Evolutionary conservation across 2,888 invertebrate species (phyloP), one percentile per base, ranked within the genome.

Genomic region (Orthosia cruda): DNA sequence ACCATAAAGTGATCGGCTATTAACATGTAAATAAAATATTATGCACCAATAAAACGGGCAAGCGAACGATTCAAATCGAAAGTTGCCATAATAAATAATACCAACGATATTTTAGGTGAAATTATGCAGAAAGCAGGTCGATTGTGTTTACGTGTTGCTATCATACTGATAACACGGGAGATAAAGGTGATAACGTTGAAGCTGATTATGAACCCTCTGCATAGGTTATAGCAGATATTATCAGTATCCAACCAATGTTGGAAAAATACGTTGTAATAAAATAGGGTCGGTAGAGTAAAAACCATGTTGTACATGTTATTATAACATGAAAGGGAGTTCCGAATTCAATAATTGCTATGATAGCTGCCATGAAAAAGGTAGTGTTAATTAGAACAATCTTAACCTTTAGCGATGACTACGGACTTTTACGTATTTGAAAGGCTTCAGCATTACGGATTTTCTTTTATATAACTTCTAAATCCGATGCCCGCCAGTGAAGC

Each of bases 41-140:
- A 70, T 74, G 63, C 40, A 69, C 18, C 72, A 58, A 85, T 85
- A 82, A 85, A 85, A 71, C 63, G 15, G 7, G 11, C 64, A 58
- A 23, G 12, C 64, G 50, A 75, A 59, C 57, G 73, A 64, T 77
- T 71, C 40, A 23, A 82, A 76, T 50, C 80, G 86, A 86, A 85
- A 85, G 82, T 77, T 57, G 57, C 71, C 58, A 69, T 83, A 80
- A 76, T 75, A 87, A 71, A 80, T 72, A 76, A 52, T 64, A 12
- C 45, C 16, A 65, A 54, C n/a, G 69, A 71, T 74, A 71, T 81
- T 83, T 80, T 77, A 79, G 78, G 83, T 82, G 80, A 87, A 87
- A 86, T 85, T 80, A 88, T 88, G 77, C 86, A 87, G 83, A 87
- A 88, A 89, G 77, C 83, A 79, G 89, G 90, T 87, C 89, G 83